Evolutionary conservation across 2,888 invertebrate species (phyloP).

Genomic region (Ypsolopha scabrella): DNA sequence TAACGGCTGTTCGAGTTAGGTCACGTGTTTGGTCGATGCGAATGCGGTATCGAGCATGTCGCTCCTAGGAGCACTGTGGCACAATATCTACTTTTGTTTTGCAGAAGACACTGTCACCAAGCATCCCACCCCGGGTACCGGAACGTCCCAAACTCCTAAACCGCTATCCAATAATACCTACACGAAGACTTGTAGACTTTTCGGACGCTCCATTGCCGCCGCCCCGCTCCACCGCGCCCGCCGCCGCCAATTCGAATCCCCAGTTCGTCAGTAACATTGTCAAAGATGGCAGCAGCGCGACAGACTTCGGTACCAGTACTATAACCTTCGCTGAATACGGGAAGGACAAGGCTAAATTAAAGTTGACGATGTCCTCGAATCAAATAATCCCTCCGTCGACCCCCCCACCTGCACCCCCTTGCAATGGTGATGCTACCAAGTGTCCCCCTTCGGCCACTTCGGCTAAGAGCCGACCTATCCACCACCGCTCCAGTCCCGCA

Average conservation of each 20-base stretch:
- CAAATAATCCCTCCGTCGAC: constrained; percentile 28
- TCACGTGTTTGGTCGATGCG: no score
- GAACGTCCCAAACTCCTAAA: constrained; percentile 53
- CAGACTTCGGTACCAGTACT: constrained; percentile 56
- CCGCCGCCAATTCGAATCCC: constrained; percentile 20
- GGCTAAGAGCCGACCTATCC: constrained; percentile 11
- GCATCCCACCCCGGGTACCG: constrained; percentile 57
- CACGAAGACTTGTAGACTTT: constrained; percentile 52
- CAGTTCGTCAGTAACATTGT: constrained; percentile 57
- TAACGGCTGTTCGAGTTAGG: no score
- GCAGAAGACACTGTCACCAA: constrained; percentile 61
- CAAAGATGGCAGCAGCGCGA: constrained; percentile 31
- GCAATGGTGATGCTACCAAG: no score
- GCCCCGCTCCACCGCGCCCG: constrained; percentile 35
- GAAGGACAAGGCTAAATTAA: constrained; percentile 47
- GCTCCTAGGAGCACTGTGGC: constrained; percentile 47
- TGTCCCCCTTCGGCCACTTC: constrained; percentile 25
- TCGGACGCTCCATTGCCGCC: constrained; percentile 56
- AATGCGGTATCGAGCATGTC: background rate
- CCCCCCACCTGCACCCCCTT: constrained; percentile 13
- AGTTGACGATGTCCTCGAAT: constrained; percentile 47
- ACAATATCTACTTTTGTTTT: constrained; percentile 61
- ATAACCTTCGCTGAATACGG: constrained; percentile 52
- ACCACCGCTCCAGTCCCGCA: constrained; percentile 18
- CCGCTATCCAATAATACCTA: constrained; percentile 59